Evolutionary conservation across 2,797 vertebrate species (phyloP).

Genomic region (Heteromormyrus szaboi): DNA sequence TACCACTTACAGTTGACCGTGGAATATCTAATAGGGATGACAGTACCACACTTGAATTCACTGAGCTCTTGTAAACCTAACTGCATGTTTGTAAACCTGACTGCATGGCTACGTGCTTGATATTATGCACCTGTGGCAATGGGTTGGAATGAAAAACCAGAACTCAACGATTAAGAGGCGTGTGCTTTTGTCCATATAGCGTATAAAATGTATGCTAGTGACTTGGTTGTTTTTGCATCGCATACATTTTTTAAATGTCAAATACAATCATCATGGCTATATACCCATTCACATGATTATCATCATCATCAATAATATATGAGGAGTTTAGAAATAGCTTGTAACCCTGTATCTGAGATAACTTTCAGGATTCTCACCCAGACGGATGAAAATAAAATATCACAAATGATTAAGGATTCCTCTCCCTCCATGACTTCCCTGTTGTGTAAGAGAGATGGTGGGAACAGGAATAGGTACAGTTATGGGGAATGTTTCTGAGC

Average conservation of each 20-base stretch:
- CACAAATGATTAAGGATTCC: too few species aligned
- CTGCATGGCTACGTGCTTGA: background rate
- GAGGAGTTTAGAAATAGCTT: background rate
- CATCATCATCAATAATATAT: background rate
- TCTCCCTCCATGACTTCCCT: too few species aligned
- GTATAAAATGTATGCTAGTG: background rate
- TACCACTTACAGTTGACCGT: background rate
- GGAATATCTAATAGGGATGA: background rate
- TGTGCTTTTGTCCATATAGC: background rate
- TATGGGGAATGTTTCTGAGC: background rate
- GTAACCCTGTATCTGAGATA: too few species aligned
- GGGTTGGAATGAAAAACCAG: too few species aligned
- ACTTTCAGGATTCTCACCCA: too few species aligned
- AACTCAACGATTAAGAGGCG: background rate
- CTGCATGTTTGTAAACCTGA: too few species aligned
- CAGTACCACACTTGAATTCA: background rate
- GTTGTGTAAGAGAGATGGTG: too few species aligned
- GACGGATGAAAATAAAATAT: too few species aligned
- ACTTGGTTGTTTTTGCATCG: background rate
- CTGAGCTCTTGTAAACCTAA: background rate
- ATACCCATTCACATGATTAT: background rate
- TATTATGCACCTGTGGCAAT: too few species aligned
- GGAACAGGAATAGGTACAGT: background rate
- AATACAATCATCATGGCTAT: background rate
- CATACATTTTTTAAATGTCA: too few species aligned